Percentiles rank a stretch among this genome's conserved stretches.
Evolutionary conservation across 2,113 vertebrate genomes (phyloP).

Genomic region (Empidonax alnorum): DNA sequence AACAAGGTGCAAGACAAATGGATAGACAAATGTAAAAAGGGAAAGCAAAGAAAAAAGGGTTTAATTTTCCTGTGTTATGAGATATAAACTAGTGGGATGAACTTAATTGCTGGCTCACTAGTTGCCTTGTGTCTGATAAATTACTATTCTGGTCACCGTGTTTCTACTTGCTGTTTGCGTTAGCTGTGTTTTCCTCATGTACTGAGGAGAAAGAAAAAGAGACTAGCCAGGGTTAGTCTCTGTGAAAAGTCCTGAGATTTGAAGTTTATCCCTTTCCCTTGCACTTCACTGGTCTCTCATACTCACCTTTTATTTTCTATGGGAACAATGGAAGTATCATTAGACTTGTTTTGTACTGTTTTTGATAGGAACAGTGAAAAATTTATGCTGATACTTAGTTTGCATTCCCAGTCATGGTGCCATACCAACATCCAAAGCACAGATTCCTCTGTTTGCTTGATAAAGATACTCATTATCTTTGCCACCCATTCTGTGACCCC

Average conservation of each 20-base stretch:
- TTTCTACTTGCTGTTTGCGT: not conserved
- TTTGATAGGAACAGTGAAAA: not conserved
- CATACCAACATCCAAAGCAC: not conserved
- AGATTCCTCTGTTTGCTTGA: not conserved
- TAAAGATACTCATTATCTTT: not conserved
- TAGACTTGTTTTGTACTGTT: not conserved
- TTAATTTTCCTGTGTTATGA: not conserved
- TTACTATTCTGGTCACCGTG: not conserved
- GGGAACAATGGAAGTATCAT: not conserved
- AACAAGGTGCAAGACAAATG: not conserved
- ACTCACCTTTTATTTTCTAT: not conserved
- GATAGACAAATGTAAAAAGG: not conserved
- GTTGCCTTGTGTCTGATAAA: not conserved
- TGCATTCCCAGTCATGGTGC: not conserved
- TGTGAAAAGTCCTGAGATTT: not conserved
- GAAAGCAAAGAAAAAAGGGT: not conserved
- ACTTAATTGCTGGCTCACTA: not conserved
- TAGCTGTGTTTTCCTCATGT: not conserved
- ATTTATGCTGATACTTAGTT: not conserved
- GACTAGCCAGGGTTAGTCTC: not conserved
- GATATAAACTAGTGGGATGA: not conserved
- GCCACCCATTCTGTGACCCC: not conserved
- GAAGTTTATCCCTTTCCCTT: not conserved
- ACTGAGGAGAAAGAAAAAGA: not conserved
- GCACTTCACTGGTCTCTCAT: not conserved